Conservation (phyloP, 37 sponge, comb jelly and placozoan species). For the Corticium candelabrum region DNA sequence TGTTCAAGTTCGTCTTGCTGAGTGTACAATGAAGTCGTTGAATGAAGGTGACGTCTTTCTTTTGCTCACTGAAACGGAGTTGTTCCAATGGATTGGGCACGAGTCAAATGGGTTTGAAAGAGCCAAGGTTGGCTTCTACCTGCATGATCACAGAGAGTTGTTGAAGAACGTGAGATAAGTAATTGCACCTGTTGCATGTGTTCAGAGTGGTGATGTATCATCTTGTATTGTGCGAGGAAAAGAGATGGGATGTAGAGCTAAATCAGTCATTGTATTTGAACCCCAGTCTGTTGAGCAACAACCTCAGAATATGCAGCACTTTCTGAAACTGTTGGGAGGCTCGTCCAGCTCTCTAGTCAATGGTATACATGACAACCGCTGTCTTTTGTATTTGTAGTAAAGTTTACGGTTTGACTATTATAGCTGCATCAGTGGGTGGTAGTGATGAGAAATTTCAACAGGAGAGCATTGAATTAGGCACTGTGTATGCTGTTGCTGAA, state of each 20-base stretch:
- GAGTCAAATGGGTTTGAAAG: conserved; percentile 85
- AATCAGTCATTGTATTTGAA: background rate
- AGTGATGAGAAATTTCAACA: background rate
- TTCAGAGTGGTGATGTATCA: conserved; percentile 63
- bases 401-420: too few species aligned
- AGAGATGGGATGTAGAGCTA: conserved; percentile 67
- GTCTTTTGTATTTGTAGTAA: too few species aligned
- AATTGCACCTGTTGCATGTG: too few species aligned
- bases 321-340: too few species aligned
- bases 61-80: conserved; percentile 27
- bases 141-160: too few species aligned
- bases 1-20: conserved; percentile 69
- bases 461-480: background rate
- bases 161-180: too few species aligned
- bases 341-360: too few species aligned
- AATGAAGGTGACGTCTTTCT: conserved; percentile 86
- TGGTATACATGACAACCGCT: too few species aligned
- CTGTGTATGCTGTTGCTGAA: background rate
- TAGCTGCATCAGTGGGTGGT: too few species aligned
- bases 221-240: conserved; percentile 63
- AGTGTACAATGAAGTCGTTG: conserved; percentile 49
- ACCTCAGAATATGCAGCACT: too few species aligned
- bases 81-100: conserved; percentile 74
- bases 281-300: too few species aligned
- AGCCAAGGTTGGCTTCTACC: too few species aligned